These are phyloP conservation scores for Onychostruthus taczanowskii DNA, from an alignment of 2,113 vertebrate species.

Conservation along the genomic window DNA sequence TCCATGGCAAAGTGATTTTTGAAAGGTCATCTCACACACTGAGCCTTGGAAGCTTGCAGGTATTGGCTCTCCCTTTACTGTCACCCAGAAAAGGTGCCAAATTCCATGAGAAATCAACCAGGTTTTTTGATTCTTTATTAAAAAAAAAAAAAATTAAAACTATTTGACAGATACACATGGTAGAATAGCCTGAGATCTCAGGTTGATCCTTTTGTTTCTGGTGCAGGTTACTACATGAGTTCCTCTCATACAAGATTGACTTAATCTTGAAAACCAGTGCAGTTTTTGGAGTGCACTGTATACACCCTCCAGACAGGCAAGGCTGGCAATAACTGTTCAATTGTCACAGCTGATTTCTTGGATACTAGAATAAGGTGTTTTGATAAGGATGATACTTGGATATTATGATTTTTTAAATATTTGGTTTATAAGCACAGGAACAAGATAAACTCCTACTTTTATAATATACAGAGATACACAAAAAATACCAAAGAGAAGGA, in stretches of 20 bases:
- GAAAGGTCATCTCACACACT: not conserved
- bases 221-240: not conserved
- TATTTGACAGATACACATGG: not conserved
- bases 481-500: not conserved
- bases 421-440: no score
- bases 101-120: not conserved
- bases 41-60: not conserved
- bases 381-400: no score
- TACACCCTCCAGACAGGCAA: no score
- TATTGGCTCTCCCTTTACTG: not conserved
- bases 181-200: slow-evolving; percentile 8
- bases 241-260: slow-evolving; percentile 11
- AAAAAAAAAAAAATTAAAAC: not conserved
- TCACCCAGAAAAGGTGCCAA: not conserved
- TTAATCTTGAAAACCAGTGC: not conserved
- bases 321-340: no score
- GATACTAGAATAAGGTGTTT: no score
- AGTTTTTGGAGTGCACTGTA: no score
- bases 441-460: not conserved
- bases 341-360: no score
- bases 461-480: not conserved
- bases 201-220: slow-evolving; percentile 22
- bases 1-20: not conserved
- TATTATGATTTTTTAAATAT: no score
- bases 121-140: not conserved